phyloP scores from a whole-genome alignment of 2,888 invertebrate genomes.

The Rugalucina vietnamica region DNA sequence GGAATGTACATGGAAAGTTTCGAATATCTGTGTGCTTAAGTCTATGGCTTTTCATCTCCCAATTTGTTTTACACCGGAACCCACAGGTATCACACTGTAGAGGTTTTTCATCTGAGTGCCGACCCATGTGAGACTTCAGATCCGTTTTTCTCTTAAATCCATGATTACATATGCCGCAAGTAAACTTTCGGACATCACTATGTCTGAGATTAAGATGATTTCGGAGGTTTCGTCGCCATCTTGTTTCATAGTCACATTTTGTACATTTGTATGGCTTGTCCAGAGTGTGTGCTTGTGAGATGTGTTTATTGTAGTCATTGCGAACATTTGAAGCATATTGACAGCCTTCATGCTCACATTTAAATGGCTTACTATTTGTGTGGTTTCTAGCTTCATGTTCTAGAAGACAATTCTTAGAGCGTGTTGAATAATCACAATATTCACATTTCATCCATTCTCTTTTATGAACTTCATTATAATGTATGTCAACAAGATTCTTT shows the following conservation, averaged over 20 bases:
- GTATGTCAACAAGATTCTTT: constrained; percentile 41
- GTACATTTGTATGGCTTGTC: constrained; percentile 67
- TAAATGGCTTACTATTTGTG: constrained; percentile 68
- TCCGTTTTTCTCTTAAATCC: constrained; percentile 66
- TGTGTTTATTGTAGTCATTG: constrained; percentile 63
- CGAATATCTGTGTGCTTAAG: constrained; percentile 68
- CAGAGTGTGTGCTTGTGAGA: constrained; percentile 61
- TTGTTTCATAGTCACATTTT: constrained; percentile 70
- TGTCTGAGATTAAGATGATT: constrained; percentile 65
- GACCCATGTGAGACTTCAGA: constrained; percentile 68
- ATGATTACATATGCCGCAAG: constrained; percentile 66
- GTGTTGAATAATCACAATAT: constrained; percentile 66
- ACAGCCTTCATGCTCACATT: constrained; percentile 67
- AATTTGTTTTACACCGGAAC: constrained; percentile 73
- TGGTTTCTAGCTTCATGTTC: constrained; percentile 70
- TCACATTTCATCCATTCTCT: constrained; percentile 54
- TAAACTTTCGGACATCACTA: constrained; percentile 58
- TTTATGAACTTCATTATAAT: constrained; percentile 29
- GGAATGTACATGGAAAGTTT: constrained; percentile 67
- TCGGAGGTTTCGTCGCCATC: constrained; percentile 67
- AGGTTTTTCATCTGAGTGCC: constrained; percentile 72
- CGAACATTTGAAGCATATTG: constrained; percentile 59
- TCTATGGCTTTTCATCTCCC: constrained; percentile 72
- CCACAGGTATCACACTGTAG: constrained; percentile 69
- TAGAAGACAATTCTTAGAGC: constrained; percentile 42